Evolutionary conservation across 2,888 invertebrate species (phyloP), one percentile per base, ranked within the genome.

Genomic region (Conistra vaccinii): DNA sequence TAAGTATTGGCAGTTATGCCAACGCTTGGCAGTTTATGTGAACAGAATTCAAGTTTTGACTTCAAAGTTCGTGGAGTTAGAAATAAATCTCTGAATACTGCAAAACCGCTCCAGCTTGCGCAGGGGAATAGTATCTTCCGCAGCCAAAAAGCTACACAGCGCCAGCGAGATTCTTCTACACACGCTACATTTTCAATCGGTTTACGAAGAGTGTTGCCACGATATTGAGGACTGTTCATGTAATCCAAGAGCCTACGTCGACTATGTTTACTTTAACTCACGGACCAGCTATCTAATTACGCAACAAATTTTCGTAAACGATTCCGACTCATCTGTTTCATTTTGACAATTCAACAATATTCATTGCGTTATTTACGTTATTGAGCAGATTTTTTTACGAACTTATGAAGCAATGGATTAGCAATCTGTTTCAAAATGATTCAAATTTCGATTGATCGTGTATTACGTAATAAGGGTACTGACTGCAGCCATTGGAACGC

Each of bases 11-110:
- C n/a, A n/a, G n/a, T n/a, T n/a, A n/a, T n/a, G 76, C 58, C 76
- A 75, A n/a, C 76, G 76, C 14, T 26, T 76, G 65, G 51, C 76
- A 51, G 65, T 76, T 51, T 76, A 76, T 29, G 7, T 53, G 26
- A 76, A 76, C 60, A 60, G 76, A 26, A 17, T 23, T 23, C 17
- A 66, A 12, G 23, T 23, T 4, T 65, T 39, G 10, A 2, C 39
- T 12, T 53, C 75, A 32, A 14, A 29, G 14, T 76, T 76, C 12
- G 42, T 23, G 1, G 76, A 76, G 9, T 35, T 76, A 26, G 12
- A 76, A 35, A 45, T 65, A 53, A 17, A 58, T 32, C 17, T 51
- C 63, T 20, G 63, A 65, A 17, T 58, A 74, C 29, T 39, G 58
- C n/a, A 20, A n/a, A n/a, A n/a, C 10, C 39, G 4, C 14, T 72